Base-by-base conservation (phyloP, 2,888 invertebrate genomes). In the Neoscelio sp. region DNA sequence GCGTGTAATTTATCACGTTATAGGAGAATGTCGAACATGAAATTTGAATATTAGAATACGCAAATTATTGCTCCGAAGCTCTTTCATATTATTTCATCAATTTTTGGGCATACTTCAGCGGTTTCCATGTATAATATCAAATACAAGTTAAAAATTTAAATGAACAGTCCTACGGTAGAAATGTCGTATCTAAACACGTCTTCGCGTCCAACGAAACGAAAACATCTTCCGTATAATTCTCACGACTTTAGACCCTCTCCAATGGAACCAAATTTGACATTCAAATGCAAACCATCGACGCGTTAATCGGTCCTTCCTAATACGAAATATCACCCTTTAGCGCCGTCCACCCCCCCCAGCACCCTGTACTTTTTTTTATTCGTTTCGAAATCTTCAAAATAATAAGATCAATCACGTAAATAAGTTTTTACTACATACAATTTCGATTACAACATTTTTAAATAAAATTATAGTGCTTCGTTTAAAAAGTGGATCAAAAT, bases 21-120 rank as follows among this genome's bases (percentile, higher is more conserved):
- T n/a, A n/a, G n/a, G n/a, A n/a, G n/a, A n/a, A n/a, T n/a, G n/a
- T n/a, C n/a, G 6, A 52, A 20, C 8, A n/a, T 54, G 46, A 35
- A 56, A 44, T 42, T 62, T 13, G 13, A 17, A 23, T 62, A 58
- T 30, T 46, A 44, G 48, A 44, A 30, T 23, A 46, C 56, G 50
- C 42, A 64, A 58, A 75, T 60, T 75, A 77, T 77, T 77, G 70
- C 70, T 65, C 52, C 64, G 18, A 70, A 70, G 70, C 70, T 77
- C 77, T 48, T 48, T 62, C 67, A 48, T 71, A 62, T 26, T 75
- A 46, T 50, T 48, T 70, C 50, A 35, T 58, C 33, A 5, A n/a
- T 42, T 67, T 76, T 77, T 77, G 77, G 70, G 77, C 77, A 70
- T 70, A 70, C 54, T 70, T 70, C 77, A 77, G 70, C 77, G 70